phyloP scores from a whole-genome alignment of 35 echinoderm and acorn worm genomes.

The Heliocidaris erythrogramma region DNA sequence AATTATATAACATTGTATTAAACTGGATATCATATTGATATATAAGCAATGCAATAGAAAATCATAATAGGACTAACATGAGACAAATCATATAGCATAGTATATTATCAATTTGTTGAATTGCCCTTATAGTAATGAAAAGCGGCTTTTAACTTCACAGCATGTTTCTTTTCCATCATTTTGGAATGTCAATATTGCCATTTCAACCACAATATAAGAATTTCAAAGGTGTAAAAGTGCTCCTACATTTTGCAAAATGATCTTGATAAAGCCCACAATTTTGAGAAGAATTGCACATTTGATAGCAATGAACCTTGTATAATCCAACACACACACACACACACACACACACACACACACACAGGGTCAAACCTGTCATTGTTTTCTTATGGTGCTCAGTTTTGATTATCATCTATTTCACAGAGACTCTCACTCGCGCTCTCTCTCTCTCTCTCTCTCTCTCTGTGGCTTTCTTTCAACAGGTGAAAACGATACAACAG shows the following conservation, averaged over 20 bases:
- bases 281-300: not conserved
- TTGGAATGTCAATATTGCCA: no score
- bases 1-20: no score
- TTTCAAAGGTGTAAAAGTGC: no score
- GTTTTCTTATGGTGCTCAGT: constrained; percentile 16
- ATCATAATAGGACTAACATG: no score
- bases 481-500: constrained; percentile 87
- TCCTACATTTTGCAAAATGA: not conserved
- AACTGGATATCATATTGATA: no score
- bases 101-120: no score
- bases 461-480: constrained; percentile 16
- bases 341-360: not conserved
- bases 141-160: no score
- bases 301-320: not conserved
- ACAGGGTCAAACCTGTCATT: not conserved
- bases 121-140: no score
- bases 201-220: no score
- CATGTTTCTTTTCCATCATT: no score
- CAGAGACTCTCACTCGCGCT: not conserved
- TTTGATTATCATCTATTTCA: constrained; percentile 19
- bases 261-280: not conserved
- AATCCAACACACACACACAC: not conserved
- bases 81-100: no score
- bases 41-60: no score
- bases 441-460: not conserved